A percentile compares a stretch with the other conserved stretches of the same genome.
phyloP scores from a whole-genome alignment of 2,888 invertebrate species.

The Euclidia mi region DNA sequence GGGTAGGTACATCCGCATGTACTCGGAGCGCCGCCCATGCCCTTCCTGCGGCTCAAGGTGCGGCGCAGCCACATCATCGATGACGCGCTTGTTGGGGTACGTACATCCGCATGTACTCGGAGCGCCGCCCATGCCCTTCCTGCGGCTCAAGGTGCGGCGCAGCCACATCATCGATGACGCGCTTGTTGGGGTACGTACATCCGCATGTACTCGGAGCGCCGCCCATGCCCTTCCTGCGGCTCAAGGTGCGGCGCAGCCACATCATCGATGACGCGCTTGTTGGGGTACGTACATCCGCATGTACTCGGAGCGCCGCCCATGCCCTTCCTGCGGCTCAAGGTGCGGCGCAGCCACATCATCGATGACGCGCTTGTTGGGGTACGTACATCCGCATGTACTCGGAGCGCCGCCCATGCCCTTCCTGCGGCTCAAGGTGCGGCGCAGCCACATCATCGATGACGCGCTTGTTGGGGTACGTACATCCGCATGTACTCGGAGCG shows the following conservation, averaged over 20 bases:
- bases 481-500: background rate
- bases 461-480: conserved; percentile 12
- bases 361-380: conserved; percentile 98
- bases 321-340: conserved; percentile 95
- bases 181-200: conserved; percentile 94
- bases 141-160: conserved; percentile 95
- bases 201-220: conserved; percentile 82
- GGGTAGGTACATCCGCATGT: conserved; percentile 89
- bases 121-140: conserved; percentile 95
- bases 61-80: conserved; percentile 96
- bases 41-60: conserved; percentile 95
- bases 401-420: no score
- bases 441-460: no score
- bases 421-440: no score
- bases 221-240: conserved; percentile 95
- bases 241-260: conserved; percentile 95
- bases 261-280: conserved; percentile 98
- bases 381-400: conserved; percentile 57
- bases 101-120: conserved; percentile 45
- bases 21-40: conserved; percentile 92
- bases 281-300: conserved; percentile 90
- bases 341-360: conserved; percentile 95
- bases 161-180: conserved; percentile 98
- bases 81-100: conserved; percentile 97
- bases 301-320: conserved; percentile 91